Percentiles rank a stretch among this genome's conserved stretches.
Conservation (phyloP, 2,113 vertebrate genomes). For the Amazona vittata region DNA sequence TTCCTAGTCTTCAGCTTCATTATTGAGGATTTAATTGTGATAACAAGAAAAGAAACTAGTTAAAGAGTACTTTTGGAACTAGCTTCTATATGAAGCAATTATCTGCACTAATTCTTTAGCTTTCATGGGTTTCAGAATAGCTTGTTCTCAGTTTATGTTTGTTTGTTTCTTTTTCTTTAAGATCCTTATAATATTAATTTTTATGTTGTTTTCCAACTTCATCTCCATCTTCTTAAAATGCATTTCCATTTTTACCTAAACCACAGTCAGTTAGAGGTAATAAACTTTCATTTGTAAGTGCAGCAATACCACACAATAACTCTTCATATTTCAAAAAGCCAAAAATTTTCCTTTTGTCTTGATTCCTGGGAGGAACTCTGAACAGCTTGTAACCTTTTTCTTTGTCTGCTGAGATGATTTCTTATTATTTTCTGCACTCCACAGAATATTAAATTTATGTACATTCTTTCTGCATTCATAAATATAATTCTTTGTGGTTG, state of each 20-base stretch:
- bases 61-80: not conserved
- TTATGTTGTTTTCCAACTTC: not conserved
- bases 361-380: not conserved
- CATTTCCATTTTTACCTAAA: not conserved
- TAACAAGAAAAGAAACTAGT: not conserved
- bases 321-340: not conserved
- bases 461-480: not conserved
- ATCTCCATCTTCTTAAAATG: not conserved
- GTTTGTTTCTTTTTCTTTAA: not conserved
- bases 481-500: not conserved
- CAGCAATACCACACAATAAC: not conserved
- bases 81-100: not conserved
- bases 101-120: not conserved
- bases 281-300: not conserved
- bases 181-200: not conserved
- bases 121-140: not conserved
- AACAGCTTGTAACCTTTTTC: not conserved
- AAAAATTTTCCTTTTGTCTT: not conserved
- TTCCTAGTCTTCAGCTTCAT: not conserved
- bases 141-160: not conserved
- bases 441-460: accelerated
- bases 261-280: not conserved
- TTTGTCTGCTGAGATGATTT: not conserved
- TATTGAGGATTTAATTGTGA: not conserved
- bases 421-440: not conserved